phyloP scores from a whole-genome alignment of 1,140 invertebrate genomes.

The Asobara japonica region DNA sequence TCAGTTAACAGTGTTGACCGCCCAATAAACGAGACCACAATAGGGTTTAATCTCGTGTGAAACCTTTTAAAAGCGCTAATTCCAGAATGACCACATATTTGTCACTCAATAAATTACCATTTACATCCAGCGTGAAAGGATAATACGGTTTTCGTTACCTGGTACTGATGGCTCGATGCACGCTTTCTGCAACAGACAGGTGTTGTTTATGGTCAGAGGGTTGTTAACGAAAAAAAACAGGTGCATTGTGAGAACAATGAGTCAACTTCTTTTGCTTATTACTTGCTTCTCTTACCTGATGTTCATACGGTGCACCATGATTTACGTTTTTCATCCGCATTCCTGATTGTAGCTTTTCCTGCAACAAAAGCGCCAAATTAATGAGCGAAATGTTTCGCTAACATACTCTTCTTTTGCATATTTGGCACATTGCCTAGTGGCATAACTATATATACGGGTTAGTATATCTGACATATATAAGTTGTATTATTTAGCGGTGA shows the following conservation, averaged over 20 bases:
- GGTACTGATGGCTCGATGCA: constrained; percentile 39
- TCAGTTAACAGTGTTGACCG: no score
- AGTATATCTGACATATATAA: no score
- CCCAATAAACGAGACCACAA: background rate
- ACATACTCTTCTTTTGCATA: no score
- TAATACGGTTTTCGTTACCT: constrained; percentile 38
- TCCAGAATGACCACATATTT: constrained; percentile 28
- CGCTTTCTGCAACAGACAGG: constrained; percentile 54
- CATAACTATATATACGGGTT: no score
- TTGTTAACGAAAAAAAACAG: constrained; percentile 23
- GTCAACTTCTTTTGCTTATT: background rate
- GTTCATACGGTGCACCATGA: constrained; percentile 23
- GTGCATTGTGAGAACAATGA: background rate
- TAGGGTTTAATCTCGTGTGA: background rate
- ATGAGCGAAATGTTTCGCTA: no score
- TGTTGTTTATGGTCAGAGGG: constrained; percentile 37
- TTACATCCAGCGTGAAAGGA: background rate
- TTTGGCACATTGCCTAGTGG: no score
- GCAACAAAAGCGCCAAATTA: constrained; percentile 18
- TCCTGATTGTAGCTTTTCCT: constrained; percentile 22
- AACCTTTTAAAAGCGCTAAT: background rate
- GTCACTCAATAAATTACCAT: background rate
- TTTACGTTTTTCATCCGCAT: constrained; percentile 53
- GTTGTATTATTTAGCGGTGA: no score
- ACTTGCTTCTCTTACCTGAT: constrained; percentile 40